phyloP scores from a whole-genome alignment of 2,888 invertebrate genomes.

The Drosophila picticornis region DNA sequence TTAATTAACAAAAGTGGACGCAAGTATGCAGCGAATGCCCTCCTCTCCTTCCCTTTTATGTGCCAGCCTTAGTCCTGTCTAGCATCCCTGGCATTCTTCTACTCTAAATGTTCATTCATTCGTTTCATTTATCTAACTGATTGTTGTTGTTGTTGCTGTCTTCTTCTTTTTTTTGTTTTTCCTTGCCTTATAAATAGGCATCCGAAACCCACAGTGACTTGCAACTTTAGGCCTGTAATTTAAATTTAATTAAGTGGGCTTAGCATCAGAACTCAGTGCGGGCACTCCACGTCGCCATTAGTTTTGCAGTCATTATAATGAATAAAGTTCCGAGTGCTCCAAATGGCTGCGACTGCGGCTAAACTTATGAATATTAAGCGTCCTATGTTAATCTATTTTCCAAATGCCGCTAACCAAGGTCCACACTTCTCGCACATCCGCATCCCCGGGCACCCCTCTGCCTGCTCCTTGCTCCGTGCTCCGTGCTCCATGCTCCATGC shows the following conservation, averaged over 20 bases:
- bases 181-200: conserved; percentile 56
- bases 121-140: conserved; percentile 68
- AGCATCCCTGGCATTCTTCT: conserved; percentile 43
- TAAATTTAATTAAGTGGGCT: conserved; percentile 80
- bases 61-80: conserved; percentile 1
- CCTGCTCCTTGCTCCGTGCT: conserved; percentile 8
- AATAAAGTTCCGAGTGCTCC: conserved; percentile 69
- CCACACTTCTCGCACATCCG: conserved; percentile 6
- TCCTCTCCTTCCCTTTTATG: not conserved
- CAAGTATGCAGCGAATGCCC: conserved; percentile 16
- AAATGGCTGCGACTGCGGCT: conserved; percentile 25
- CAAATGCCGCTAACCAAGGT: conserved; percentile 65
- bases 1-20: conserved; percentile 78
- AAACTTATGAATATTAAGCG: conserved; percentile 75
- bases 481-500: conserved; percentile 4
- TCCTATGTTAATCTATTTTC: conserved; percentile 75
- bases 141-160: not conserved
- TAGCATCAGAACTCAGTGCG: not conserved
- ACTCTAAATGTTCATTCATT: conserved; percentile 72
- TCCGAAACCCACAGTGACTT: conserved; percentile 61
- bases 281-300: conserved; percentile 52
- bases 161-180: conserved; percentile 44
- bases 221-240: conserved; percentile 78
- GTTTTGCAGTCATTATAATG: conserved; percentile 70
- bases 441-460: not conserved